Conservation (phyloP, 2,797 vertebrate genomes). For the Arrhamphus sclerolepis region DNA sequence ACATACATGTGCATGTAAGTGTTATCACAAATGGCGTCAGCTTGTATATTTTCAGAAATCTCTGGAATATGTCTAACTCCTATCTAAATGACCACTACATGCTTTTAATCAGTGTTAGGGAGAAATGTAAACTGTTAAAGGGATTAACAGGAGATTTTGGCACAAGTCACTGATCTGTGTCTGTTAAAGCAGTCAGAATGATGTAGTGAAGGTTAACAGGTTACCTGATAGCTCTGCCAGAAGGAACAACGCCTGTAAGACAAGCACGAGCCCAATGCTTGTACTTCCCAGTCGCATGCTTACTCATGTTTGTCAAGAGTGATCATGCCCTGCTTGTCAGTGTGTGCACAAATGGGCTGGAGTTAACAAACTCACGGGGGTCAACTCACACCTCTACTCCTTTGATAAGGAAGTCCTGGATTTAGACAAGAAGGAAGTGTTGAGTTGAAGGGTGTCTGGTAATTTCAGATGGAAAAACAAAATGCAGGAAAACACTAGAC, state of each 20-base stretch:
- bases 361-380: not conserved
- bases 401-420: constrained; percentile 11
- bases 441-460: constrained; percentile 25
- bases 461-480: constrained; percentile 13
- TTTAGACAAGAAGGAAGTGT: constrained; percentile 22
- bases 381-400: not conserved
- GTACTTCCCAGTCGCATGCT: constrained; percentile 34
- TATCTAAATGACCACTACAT: constrained; percentile 12
- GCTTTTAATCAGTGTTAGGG: constrained; percentile 31
- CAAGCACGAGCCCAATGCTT: constrained; percentile 11
- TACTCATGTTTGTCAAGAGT: constrained; percentile 19
- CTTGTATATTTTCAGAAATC: constrained; percentile 2
- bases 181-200: constrained; percentile 34
- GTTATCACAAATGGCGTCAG: constrained; percentile 7
- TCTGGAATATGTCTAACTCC: constrained; percentile 33
- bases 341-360: not conserved
- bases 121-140: constrained; percentile 55
- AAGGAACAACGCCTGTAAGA: constrained; percentile 36
- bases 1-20: not conserved
- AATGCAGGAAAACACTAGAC: constrained; percentile 17
- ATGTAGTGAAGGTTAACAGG: constrained; percentile 47
- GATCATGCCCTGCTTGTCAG: constrained; percentile 2
- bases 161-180: constrained; percentile 34
- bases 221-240: constrained; percentile 48
- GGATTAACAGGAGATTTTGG: constrained; percentile 35